Evolutionary conservation across 2,797 vertebrate species (phyloP), one percentile per base, ranked within the genome.

Genomic region (Coregonus suidteri): DNA sequence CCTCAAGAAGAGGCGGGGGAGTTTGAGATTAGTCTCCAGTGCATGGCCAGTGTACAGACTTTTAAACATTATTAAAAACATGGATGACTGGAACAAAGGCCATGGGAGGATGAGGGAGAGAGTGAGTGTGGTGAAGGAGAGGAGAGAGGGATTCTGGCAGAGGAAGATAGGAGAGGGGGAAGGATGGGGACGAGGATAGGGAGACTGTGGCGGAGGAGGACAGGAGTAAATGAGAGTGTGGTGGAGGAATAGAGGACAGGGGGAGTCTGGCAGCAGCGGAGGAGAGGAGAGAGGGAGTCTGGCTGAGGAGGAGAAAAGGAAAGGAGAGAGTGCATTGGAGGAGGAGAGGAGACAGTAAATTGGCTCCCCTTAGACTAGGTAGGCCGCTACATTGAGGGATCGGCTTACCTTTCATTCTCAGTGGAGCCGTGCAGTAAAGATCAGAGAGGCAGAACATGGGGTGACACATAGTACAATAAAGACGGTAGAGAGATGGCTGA

Each of bases 321-420:
- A 47, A 47, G 11, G 20, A 64, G 59, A 20, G 59, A 64, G 20
- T 64, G 7, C 25, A 9, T 20, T 9, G 7, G 59, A 64, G 59
- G 20, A 20, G 56, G 56, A 64, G 59, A 25, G 25, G 59, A 64
- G 25, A 64, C n/a, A 64, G 20, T 13, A 25, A 64, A 64, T 64
- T 64, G 59, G 9, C 59, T 64, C 59, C 9, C 59, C 11, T 64
- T 13, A 25, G 59, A 47, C 41, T 9, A 64, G 59, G 20, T 3
- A 25, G 2, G 20, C 11, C 7, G 59, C 59, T 30, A 64, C 70
- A 79, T 35, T 31, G 41, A 31, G 53, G 59, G 37, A 79, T 79
- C 77, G 34, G 73, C 47, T 79, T 79, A 79, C 67, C 1, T 30
- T 64, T 64, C 11, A 64, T 25, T 25, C 1, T 64, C 20, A 9